Conservation (phyloP, 1,140 invertebrate genomes). For the Psilanteris sp. region DNA sequence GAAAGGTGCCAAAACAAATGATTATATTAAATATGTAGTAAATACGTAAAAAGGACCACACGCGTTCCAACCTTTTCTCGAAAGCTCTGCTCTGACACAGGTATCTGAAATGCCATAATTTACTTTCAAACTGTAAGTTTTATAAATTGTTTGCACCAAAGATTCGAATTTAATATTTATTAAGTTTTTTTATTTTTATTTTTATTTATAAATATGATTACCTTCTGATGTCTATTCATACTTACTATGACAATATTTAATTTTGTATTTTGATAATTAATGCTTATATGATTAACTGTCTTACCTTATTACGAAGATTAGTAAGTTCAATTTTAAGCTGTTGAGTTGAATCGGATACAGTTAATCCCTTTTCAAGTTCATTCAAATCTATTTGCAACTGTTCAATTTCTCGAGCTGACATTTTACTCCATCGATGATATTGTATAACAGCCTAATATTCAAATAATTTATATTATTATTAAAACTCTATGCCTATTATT, state of each 20-base stretch:
- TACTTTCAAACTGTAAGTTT: conserved; percentile 71
- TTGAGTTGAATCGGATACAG: conserved; percentile 85
- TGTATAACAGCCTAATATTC: conserved; percentile 79
- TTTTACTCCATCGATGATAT: conserved; percentile 87
- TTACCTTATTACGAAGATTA: conserved; percentile 78
- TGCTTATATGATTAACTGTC: background rate
- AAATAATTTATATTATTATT: background rate
- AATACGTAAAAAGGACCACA: conserved; percentile 78
- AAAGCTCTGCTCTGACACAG: conserved; percentile 78
- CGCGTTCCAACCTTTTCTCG: conserved; percentile 78
- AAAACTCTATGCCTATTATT: too few species aligned
- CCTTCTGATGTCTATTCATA: conserved; percentile 13
- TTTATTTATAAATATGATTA: conserved; percentile 8
- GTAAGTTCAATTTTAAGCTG: conserved; percentile 85
- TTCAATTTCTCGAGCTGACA: conserved; percentile 86
- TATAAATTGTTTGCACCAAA: conserved; percentile 25
- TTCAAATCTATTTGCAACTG: conserved; percentile 85
- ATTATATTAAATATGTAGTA: conserved; percentile 73
- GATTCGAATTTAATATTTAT: conserved; percentile 20
- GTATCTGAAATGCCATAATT: conserved; percentile 80
- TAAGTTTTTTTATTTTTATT: conserved; percentile 4
- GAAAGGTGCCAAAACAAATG: conserved; percentile 75
- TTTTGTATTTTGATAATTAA: background rate
- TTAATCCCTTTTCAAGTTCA: conserved; percentile 84
- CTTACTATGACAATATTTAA: conserved; percentile 12